Evolutionary conservation across 2,113 vertebrate genomes (phyloP), one percentile per base, ranked within the genome.

Genomic region (Upupa epops): DNA sequence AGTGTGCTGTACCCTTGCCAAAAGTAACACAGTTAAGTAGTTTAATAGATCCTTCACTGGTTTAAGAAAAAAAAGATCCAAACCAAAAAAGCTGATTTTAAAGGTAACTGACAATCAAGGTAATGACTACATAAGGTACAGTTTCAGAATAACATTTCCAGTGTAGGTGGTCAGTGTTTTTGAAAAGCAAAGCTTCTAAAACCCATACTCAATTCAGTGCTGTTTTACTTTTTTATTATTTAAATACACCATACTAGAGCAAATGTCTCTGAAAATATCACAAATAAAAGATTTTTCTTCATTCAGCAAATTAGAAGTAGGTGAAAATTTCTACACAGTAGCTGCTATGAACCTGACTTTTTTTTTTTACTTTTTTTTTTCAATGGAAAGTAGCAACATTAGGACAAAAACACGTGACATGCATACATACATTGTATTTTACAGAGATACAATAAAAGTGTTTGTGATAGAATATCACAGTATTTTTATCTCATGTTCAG

Each of bases 201-300:
- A 94, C 91, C 95, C 97, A 94, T 91, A 97, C 94, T 96, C 96
- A 76, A 94, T 90, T 93, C 68, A 86, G 88, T 77, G 96, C 97
- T 97, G 97, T 98, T 98, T 98, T 98, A 98, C 98, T 97, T 98
- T 98, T 98, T 99, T 99, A 99, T 99, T 99, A 99, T 98, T 99
- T 99, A 99, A 99, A 99, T 99, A 99, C 99, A 99, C 98, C 99
- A 98, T 99, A 99, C 98, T 99, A 98, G 99, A 99, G 99, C 99
- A 99, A 99, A 99, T 99, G 98, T 99, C 99, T 99, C 98, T 98
- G 99, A 99, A 99, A 99, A 99, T 99, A 99, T 99, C 98, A 99
- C 99, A 99, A 99, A 99, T 99, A 98, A 98, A 98, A 99, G 98
- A 98, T 98, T 99, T 99, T 98, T 99, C 99, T 98, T 99, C 98